Base-by-base conservation (phyloP, 2,888 invertebrate genomes). In the Tetropium fuscum region DNA sequence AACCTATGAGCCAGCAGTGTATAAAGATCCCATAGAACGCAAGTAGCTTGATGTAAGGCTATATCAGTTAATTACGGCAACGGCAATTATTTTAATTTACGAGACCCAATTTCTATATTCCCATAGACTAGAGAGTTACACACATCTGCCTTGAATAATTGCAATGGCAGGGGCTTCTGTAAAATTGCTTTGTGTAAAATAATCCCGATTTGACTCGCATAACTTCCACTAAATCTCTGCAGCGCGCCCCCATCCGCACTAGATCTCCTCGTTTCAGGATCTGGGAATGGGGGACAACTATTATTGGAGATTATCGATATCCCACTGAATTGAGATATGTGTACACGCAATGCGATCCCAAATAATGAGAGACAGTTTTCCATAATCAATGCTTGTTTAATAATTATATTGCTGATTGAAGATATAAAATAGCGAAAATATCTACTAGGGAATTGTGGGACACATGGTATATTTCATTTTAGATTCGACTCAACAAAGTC, bases 161-260 rank as follows among this genome's bases (percentile, higher is more conserved):
- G 70, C 65, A 64, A 63, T 45, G 56, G 59, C 54, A 62, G 69
- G 53, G 20, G 36, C 62, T 62, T 60, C 65, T 66, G 70, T 66
- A 71, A 73, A 75, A 74, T 73, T 71, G 72, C 72, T 71, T 73
- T 71, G 72, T 74, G 74, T 66, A 64, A 71, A 71, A 70, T 75
- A 75, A 75, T 74, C 73, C 74, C 66, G 61, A 72, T 75, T 74
- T 66, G 74, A 73, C 68, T 63, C 71, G 73, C 69, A 63, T 69
- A 64, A 63, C 66, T 66, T 55, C 51, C 62, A 56, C 36, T 58
- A 27, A 44, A 44, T 44, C 44, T 27, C 44, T 10, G 16, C 44
- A 8, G 15, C 11, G 27, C 8, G 47, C 58, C 55, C 58, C 58
- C 55, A 58, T 58, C 58, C 51, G 51, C 40, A 45, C 43, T 51